A percentile compares a stretch with the other conserved stretches of the same genome.
Evolutionary conservation across 2,888 invertebrate species (phyloP).

Genomic region (Meghimatium bilineatum): DNA sequence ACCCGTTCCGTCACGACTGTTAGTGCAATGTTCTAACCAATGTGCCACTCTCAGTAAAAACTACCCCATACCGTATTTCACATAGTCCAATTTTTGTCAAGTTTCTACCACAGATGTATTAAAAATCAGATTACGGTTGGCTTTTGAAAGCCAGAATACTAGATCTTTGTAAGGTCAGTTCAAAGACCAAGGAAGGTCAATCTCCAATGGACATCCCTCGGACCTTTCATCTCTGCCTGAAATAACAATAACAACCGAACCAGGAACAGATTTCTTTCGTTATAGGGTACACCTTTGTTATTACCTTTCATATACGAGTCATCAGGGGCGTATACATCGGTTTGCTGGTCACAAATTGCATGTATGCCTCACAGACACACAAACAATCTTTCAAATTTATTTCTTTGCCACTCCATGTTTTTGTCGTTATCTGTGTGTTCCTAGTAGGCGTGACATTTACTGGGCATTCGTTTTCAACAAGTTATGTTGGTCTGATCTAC

Average conservation of each 20-base stretch:
- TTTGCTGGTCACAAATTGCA: background rate
- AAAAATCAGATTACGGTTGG: too few species aligned
- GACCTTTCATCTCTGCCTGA: background rate
- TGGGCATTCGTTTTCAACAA: too few species aligned
- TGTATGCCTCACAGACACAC: background rate
- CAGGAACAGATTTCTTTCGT: background rate
- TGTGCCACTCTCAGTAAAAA: too few species aligned
- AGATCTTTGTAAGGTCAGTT: background rate
- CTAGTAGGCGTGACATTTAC: background rate
- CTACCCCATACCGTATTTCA: too few species aligned
- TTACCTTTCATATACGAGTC: background rate
- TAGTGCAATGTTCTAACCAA: too few species aligned
- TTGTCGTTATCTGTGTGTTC: background rate
- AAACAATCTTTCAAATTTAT: background rate
- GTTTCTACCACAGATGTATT: too few species aligned
- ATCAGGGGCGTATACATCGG: background rate
- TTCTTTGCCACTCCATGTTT: background rate
- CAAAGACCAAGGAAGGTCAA: background rate
- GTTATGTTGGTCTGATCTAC: too few species aligned
- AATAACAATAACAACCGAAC: background rate
- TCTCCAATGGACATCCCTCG: background rate
- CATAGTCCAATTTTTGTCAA: too few species aligned
- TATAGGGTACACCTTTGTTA: background rate
- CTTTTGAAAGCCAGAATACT: too few species aligned
- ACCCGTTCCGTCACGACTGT: too few species aligned